phyloP scores from a whole-genome alignment of 2,113 vertebrate genomes.

The Callocephalon fimbriatum region DNA sequence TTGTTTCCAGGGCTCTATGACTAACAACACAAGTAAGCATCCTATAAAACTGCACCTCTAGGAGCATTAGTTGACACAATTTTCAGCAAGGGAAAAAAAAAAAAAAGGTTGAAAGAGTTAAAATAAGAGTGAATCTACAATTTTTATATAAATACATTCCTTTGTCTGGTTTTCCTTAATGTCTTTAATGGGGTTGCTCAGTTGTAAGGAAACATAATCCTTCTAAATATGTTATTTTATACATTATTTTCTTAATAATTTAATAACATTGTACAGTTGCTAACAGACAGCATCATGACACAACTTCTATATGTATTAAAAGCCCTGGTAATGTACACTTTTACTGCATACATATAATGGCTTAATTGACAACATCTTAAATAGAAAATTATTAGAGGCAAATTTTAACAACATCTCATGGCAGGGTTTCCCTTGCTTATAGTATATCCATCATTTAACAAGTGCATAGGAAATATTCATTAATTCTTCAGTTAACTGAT shows the following conservation, averaged over 20 bases:
- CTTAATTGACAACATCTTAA: neutral
- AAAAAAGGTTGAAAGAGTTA: neutral
- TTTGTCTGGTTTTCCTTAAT: neutral
- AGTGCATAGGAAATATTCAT: neutral
- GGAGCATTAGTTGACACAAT: neutral
- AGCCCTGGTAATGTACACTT: neutral
- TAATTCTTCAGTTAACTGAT: constrained; percentile 48
- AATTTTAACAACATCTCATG: neutral
- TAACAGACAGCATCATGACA: neutral
- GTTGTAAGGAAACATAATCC: neutral
- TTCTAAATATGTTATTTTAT: neutral
- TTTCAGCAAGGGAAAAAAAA: neutral
- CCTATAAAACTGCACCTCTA: neutral
- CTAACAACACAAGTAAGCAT: neutral
- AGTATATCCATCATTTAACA: neutral
- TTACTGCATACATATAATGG: neutral
- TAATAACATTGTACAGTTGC: neutral
- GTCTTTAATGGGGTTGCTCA: neutral
- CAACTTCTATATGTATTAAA: neutral
- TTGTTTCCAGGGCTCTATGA: neutral
- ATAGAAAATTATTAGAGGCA: constrained; percentile 12
- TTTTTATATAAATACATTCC: neutral
- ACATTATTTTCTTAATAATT: neutral
- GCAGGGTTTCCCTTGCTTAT: neutral
- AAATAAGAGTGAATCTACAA: neutral